phyloP scores from a whole-genome alignment of 2,888 invertebrate genomes.

The Taenaris catops region DNA sequence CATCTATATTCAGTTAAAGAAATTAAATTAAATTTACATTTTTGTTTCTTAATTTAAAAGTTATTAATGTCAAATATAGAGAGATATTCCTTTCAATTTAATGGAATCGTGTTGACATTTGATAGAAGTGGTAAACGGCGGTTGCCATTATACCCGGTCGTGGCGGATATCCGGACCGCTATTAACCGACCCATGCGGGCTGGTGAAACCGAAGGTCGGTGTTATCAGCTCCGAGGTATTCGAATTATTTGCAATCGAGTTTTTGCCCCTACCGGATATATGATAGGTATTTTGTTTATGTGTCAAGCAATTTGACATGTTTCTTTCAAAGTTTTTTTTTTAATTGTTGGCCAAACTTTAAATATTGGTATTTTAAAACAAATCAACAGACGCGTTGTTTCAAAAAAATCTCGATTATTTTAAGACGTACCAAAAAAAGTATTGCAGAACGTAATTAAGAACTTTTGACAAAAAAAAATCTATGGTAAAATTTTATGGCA shows the following conservation, averaged over 20 bases:
- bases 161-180: slow-evolving; percentile 7
- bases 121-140: slow-evolving; percentile 3
- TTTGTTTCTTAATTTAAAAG: no score
- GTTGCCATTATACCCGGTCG: neutral
- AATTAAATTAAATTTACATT: no score
- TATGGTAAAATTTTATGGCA: no score
- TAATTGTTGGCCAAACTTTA: no score
- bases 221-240: neutral
- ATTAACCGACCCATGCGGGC: neutral
- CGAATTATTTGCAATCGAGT: slow-evolving; percentile 3
- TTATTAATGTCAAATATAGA: no score
- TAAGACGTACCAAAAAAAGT: no score
- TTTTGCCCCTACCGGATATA: neutral
- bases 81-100: neutral
- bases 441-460: no score
- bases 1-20: no score
- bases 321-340: neutral
- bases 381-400: no score
- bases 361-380: no score
- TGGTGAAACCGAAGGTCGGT: neutral
- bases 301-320: neutral
- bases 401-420: no score
- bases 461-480: no score
- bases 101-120: neutral
- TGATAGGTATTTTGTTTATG: slow-evolving; percentile 2